phyloP scores from a whole-genome alignment of 2,888 invertebrate genomes.

The Tetragnatha montana region DNA sequence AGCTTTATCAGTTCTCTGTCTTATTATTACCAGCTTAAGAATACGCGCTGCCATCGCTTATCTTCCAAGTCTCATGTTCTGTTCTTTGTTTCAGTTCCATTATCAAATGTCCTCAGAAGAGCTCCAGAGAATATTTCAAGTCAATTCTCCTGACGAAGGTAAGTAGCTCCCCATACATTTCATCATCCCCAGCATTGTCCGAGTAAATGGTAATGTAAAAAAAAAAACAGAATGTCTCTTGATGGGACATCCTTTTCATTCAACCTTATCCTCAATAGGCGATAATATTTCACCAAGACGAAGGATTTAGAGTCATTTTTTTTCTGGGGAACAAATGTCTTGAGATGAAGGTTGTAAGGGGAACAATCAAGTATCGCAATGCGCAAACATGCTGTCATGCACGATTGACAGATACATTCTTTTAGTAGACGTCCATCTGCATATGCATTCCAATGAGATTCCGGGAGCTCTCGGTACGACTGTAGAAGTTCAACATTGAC shows the following conservation, averaged over 20 bases:
- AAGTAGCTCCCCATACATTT: conserved; percentile 72
- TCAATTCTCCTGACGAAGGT: conserved; percentile 84
- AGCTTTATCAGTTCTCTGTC: no score
- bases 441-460: conserved; percentile 2
- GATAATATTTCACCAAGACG: conserved; percentile 19
- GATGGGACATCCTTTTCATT: conserved; percentile 15
- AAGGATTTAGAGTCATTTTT: not conserved
- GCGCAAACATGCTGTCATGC: not conserved
- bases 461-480: not conserved
- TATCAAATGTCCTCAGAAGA: conserved; percentile 91
- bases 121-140: conserved; percentile 88
- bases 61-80: not conserved
- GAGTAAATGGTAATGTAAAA: conserved; percentile 28
- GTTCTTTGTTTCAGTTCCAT: conserved; percentile 83
- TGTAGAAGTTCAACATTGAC: no score
- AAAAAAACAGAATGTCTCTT: not conserved
- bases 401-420: not conserved
- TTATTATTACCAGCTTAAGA: no score
- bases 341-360: not conserved
- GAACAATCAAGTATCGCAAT: not conserved
- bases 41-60: not conserved
- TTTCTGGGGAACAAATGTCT: not conserved
- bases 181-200: not conserved
- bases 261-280: conserved; percentile 45
- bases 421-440: not conserved